Evolutionary conservation across 2,888 invertebrate species (phyloP).

Genomic region (Eilema sororculum): DNA sequence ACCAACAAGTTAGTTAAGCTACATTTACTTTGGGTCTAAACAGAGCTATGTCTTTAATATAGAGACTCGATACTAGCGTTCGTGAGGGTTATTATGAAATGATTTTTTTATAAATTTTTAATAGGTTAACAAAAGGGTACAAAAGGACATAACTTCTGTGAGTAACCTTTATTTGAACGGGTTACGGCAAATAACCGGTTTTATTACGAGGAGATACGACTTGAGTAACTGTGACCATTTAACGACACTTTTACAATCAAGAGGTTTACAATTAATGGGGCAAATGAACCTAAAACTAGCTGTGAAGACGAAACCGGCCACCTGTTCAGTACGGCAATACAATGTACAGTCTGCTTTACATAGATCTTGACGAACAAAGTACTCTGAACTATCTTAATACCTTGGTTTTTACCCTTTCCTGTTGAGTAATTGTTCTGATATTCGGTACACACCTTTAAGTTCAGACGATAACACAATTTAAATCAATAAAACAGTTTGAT

Average conservation of each 20-base stretch:
- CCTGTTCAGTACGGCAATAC: conserved; percentile 29
- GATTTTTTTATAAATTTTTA: neutral
- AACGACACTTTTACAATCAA: conserved; percentile 1
- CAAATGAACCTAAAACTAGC: conserved; percentile 10
- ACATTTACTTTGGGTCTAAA: too few relatives aligned
- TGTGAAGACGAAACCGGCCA: conserved; percentile 19
- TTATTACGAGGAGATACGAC: neutral
- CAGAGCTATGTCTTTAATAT: neutral
- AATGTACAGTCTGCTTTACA: too few relatives aligned
- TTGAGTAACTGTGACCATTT: neutral
- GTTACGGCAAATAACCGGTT: neutral
- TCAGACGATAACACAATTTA: too few relatives aligned
- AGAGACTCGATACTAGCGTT: neutral
- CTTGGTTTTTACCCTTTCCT: too few relatives aligned
- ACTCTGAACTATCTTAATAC: too few relatives aligned
- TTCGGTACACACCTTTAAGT: too few relatives aligned
- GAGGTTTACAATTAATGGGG: neutral
- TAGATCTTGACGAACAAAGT: too few relatives aligned
- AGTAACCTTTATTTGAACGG: neutral
- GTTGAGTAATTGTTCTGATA: too few relatives aligned
- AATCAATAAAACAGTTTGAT: too few relatives aligned
- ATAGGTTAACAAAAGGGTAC: neutral
- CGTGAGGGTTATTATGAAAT: neutral
- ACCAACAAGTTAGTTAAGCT: neutral
- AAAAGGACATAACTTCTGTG: neutral